Evolutionary conservation across 2,113 vertebrate genomes (phyloP).

Genomic region (Myxocyprinus asiaticus): DNA sequence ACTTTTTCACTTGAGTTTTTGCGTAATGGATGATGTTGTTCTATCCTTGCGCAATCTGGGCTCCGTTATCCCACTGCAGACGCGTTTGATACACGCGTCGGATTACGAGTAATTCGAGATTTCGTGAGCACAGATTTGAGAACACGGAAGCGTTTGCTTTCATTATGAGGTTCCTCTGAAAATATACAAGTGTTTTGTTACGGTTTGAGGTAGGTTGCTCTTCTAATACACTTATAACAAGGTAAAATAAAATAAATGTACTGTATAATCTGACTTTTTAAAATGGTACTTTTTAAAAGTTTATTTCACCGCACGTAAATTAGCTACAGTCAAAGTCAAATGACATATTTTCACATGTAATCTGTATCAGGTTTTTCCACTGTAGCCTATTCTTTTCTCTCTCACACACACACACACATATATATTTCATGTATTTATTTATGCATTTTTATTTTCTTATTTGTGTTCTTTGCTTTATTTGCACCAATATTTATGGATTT

Average conservation of each 20-base stretch:
- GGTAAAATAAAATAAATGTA: neutral
- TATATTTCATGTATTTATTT: neutral
- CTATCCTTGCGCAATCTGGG: neutral
- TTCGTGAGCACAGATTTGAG: neutral
- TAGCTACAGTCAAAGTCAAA: too few relatives aligned
- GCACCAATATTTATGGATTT: too few relatives aligned
- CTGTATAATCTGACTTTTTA: neutral
- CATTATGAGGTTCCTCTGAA: neutral
- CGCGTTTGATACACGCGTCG: neutral
- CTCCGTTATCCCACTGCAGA: neutral
- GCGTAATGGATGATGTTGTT: neutral
- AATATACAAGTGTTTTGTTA: neutral
- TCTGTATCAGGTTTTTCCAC: too few relatives aligned
- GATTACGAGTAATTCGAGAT: neutral
- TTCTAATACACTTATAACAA: neutral
- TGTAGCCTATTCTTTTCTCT: too few relatives aligned
- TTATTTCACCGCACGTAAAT: too few relatives aligned
- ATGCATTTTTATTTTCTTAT: neutral
- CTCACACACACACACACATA: too few relatives aligned
- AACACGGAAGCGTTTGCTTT: neutral
- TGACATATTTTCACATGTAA: too few relatives aligned
- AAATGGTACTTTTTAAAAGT: neutral
- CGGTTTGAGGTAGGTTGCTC: conserved; percentile 1
- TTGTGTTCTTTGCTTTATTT: neutral
- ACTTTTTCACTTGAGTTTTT: neutral